Percentiles rank a stretch among this genome's conserved stretches.
Conservation (phyloP, 2,888 invertebrate genomes). For the Drosophila barbarae region DNA sequence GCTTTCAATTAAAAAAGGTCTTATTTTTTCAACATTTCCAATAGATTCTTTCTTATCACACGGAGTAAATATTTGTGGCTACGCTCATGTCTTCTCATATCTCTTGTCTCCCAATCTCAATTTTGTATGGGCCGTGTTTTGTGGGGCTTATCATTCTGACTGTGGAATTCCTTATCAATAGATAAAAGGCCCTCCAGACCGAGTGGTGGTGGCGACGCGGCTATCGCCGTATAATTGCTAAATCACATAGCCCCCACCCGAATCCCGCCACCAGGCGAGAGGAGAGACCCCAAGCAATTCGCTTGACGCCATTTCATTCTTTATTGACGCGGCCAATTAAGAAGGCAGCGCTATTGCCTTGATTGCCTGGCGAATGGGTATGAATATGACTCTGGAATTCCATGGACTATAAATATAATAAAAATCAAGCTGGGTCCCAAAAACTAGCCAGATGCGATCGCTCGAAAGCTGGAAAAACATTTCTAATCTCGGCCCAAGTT, state of each 20-base stretch:
- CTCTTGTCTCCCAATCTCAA: conserved; percentile 14
- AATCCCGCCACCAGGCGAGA: conserved; percentile 2
- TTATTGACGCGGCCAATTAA: conserved; percentile 54
- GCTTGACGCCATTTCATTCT: conserved; percentile 45
- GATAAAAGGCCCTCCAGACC: conserved; percentile 28
- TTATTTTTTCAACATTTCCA: neutral
- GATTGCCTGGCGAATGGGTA: conserved; percentile 28
- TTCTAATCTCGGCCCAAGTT: conserved; percentile 19
- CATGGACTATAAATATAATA: conserved; percentile 17
- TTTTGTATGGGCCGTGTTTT: conserved; percentile 11
- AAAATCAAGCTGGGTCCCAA: conserved; percentile 10
- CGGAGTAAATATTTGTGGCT: neutral
- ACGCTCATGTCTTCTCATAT: conserved; percentile 12
- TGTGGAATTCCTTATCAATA: conserved; percentile 36
- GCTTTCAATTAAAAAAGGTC: neutral
- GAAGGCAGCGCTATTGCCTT: conserved; percentile 43
- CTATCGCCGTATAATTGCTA: conserved; percentile 33
- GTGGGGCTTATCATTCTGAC: conserved; percentile 28
- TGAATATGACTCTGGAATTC: conserved; percentile 29
- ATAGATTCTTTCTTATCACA: neutral
- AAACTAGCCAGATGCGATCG: conserved; percentile 18
- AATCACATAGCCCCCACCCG: conserved; percentile 30
- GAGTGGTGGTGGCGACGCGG: conserved; percentile 2
- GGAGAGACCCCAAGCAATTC: conserved; percentile 42
- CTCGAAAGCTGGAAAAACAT: neutral